Evolutionary conservation across 2,113 vertebrate species (phyloP), one percentile per base, ranked within the genome.

Genomic region (Solenodon paradoxus): DNA sequence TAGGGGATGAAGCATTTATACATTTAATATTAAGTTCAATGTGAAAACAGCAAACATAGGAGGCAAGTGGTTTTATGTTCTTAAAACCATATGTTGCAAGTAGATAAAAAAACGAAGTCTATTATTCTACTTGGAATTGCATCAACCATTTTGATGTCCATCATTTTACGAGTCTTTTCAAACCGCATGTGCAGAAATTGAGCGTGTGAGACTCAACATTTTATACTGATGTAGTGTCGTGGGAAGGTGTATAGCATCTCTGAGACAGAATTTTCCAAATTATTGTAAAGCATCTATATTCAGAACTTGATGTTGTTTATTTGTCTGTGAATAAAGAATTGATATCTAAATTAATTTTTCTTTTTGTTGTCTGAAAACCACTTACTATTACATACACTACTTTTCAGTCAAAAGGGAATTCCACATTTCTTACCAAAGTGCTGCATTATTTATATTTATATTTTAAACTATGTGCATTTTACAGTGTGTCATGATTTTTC

Each of bases 81-180:
- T 83, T 35, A 88, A 97, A 63, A 92, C 88, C 8, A 9, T 3
- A 1, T 68, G 30, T 16, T 86, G 51, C 3, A 83, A 64, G 66
- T 59, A 66, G 61, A 95, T 95, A 80, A 96, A 94, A 95, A 82
- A 74, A 45, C 64, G 75, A 82, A 78, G 16, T 57, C 17, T 1
- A 28, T 59, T 64, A 40, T 72, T 95, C 84, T 96, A 19, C 51
- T 93, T 94, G 24, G 64, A 75, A 57, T 51, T 64, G 75, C 42
- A 13, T 83, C 26, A 1, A 47, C 3, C 20, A 16, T 32, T 84
- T 86, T 79, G n/a, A 89, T 94, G 74, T 63, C 28, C 80, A 61
- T 59, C 79, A 24, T 87, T 85, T 68, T 12, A 28, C 51, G 69
- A 91, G n/a, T 45, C 63, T 40, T 84, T 97, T 94, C 86, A 74